Base-by-base conservation (phyloP, 1,140 invertebrate species). In the Magallana ariakensis region DNA sequence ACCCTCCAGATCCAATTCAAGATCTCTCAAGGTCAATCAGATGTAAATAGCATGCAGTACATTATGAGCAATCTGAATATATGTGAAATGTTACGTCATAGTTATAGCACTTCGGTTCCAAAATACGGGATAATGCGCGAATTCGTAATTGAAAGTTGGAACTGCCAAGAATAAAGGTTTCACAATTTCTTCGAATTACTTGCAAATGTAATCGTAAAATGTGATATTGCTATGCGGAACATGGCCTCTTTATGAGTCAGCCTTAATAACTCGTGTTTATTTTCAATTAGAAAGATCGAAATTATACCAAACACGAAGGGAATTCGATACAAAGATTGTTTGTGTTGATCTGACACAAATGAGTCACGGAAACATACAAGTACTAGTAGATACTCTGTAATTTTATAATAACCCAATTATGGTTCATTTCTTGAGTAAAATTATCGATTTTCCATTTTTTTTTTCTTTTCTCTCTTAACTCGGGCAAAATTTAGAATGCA, bases 11-110 rank as follows among this genome's bases (percentile, higher is more conserved):
- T 46, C 33, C 33, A 16, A n/a, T 60, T 13, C 15, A 60, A 60
- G 6, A 60, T 60, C 58, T 33, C 22, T 75, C 66, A 75, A 75
- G 66, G 66, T 75, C 66, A 75, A 75, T 33, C 22, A 75, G 33
- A 19, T 60, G 11, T 60, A 60, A n/a, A 60, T 60, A 16, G 9
- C 58, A 75, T 19, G 26, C 22, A 75, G 26, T 75, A 26, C 22
- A 26, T 46, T 0, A 46, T 75, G 9, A 75, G 66, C 22, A 75
- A 75, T 33, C 1, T 75, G 22, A 75, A 11, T 8, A 75, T 62
- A 7, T 62, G 16, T 75, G 22, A 26, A 75, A 26, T 3, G 33
- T 75, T 26, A 46, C 10, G 22, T 46, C 33, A 46, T 46, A 2
- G 33, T 46, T 5, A 46, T 46, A 4, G 33, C 33, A 46, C 5